Evolutionary conservation across 23 tunicate genomes (phyloP), one percentile per base, ranked within the genome.

Genomic region (Halocynthia aurantium): DNA sequence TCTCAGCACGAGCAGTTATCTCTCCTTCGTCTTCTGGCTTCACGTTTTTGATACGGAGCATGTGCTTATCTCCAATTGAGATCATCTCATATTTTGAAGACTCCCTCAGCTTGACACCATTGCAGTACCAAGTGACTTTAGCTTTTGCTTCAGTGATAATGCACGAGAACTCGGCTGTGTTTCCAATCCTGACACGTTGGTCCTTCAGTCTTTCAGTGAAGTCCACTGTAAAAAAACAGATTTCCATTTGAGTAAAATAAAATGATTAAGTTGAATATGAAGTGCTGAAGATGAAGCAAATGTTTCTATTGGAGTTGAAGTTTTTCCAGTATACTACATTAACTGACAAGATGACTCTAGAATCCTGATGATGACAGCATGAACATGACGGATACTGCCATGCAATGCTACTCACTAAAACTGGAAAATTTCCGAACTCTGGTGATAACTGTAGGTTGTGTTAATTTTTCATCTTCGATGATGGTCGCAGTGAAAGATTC

Each of bases 81-180:
- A 73, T 63, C 66, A 93, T 77, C 51, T 88, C 84, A 69, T 81
- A 83, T 73, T 93, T 93, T 52, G 70, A 55, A 13, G 87, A 82
- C 50, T 75, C 57, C 31, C 87, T 79, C 61, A 93, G 51, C 70
- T 93, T 86, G 67, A 80, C 51, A 53, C 93, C 93, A 74, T 83
- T 83, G 52, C 84, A 82, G 88, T 75, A 82, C 98, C 98, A 93
- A 7, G 85, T 86, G 50, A 86, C 98, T 2, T 51, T 57, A 8
- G 87, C 88, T 5, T 73, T 70, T 13, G 80, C 52, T 10, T 52
- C 76, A 53, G 87, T 84, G 18, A 89, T 88, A 17, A 67, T 65
- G 77, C 96, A 89, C 17, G 19, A 49, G 54, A 89, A 89, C 52
- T 67, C 81, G 49, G 88, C 96, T 6, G 72, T 54, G 15, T 50